Evolutionary conservation across 1,140 invertebrate genomes (phyloP), one percentile per base, ranked within the genome.

Genomic region (Scaptodrosophila lebanonensis): DNA sequence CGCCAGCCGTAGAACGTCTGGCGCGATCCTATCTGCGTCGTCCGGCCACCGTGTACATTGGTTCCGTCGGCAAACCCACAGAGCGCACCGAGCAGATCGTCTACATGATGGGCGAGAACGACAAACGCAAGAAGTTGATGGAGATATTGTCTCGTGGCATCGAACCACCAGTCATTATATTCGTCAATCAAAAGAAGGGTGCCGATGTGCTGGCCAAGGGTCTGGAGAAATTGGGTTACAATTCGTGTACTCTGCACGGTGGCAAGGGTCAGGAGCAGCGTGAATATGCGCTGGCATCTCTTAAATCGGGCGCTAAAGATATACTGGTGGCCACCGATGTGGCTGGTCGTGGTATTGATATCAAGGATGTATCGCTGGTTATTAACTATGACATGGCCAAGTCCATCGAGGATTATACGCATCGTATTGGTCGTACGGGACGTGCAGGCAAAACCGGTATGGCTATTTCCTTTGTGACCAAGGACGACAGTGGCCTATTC

Each of bases 331-430:
- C 98, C 0, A 99, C 98, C 3, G 98, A 99, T 89, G 98, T 99
- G 1, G 98, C 98, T 84, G 98, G 98, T 68, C 93, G 98, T 92
- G 98, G 98, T 97, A 99, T 99, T 64, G 98, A 99, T 84, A 99
- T 99, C 76, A 99, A 99, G 87, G 98, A 99, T 88, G 98, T 99
- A 0, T 98, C 97, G 1, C 91, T 98, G 88, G 97, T 99, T 56
- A 97, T 99, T 66, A 99, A 99, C 88, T 99, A 99, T 71, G 98
- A 99, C 87, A 99, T 99, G 98, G 97, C 98, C 0, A 99, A 99
- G 88, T 93, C 93, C 42, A 99, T 99, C 85, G 97, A 99, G 91
- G 98, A 99, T 90, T 99, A 99, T 79, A 99, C 97, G 0, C 98
- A 99, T 94, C 93, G 98, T 91, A 99, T 99, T 87, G 98, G 98